Percentiles rank a stretch among this genome's conserved stretches.
Conservation (phyloP, 2,113 vertebrate genomes). For the Poecilia latipinna region DNA sequence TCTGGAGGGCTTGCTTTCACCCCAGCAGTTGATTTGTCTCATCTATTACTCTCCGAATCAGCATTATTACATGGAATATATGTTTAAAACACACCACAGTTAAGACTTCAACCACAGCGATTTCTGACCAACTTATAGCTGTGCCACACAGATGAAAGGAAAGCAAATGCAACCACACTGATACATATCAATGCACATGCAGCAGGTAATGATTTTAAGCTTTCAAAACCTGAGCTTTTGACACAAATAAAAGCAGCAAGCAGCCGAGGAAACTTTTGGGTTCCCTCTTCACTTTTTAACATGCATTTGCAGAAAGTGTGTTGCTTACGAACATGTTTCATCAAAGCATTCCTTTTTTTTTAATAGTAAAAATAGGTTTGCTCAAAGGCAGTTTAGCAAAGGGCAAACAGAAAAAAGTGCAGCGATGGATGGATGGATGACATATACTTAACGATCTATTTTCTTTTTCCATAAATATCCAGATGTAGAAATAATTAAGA, state of each 20-base stretch:
- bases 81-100: constrained; percentile 49
- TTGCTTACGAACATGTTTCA: constrained; percentile 3
- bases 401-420: not conserved
- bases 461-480: no score
- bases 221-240: constrained; percentile 48
- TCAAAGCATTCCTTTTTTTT: not conserved
- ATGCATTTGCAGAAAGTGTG: constrained; percentile 20
- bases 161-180: constrained; percentile 26
- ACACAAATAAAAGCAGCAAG: constrained; percentile 37
- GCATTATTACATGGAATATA: constrained; percentile 44
- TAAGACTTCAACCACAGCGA: constrained; percentile 32
- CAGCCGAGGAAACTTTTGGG: constrained; percentile 3
- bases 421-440: not conserved
- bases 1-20: constrained; percentile 36
- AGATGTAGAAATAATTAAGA: no score
- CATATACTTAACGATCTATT: no score
- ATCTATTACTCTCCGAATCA: constrained; percentile 4
- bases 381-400: constrained; percentile 1
- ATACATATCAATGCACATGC: not conserved
- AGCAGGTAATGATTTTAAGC: constrained; percentile 18
- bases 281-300: constrained; percentile 33
- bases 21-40: constrained; percentile 4
- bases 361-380: constrained; percentile 13
- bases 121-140: constrained; percentile 49
- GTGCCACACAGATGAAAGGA: constrained; percentile 28